These are phyloP conservation scores for Channa striata DNA, from an alignment of 2,797 vertebrate species.

Conservation along the genomic window DNA sequence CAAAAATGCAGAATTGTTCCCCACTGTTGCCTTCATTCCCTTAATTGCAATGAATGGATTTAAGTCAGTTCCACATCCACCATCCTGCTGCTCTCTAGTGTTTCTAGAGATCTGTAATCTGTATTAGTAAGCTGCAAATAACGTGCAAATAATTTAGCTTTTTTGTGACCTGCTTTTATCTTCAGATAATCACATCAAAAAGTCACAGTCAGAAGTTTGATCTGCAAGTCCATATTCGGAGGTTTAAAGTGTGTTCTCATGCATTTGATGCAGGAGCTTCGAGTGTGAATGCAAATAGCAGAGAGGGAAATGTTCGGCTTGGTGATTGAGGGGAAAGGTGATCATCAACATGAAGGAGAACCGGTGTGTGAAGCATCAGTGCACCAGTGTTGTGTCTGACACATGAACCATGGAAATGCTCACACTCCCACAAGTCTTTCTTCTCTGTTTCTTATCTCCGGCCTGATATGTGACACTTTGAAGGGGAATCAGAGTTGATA, in stretches of 20 bases:
- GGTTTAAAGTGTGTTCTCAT: constrained; percentile 12
- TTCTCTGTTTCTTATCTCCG: constrained; percentile 67
- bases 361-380: constrained; percentile 70
- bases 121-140: not conserved
- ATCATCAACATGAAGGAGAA: constrained; percentile 50
- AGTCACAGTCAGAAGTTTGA: not conserved
- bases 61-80: not conserved
- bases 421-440: constrained; percentile 66
- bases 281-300: not conserved
- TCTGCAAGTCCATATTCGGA: not conserved
- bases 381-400: constrained; percentile 59
- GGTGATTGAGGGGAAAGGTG: constrained; percentile 26
- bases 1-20: not conserved
- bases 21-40: not conserved
- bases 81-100: not conserved
- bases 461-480: constrained; percentile 73
- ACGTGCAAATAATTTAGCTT: not conserved
- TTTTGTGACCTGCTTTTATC: not conserved
- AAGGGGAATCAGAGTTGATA: constrained; percentile 63
- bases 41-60: not conserved
- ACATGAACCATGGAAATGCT: constrained; percentile 59
- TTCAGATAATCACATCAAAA: not conserved
- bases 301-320: not conserved
- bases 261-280: constrained; percentile 18
- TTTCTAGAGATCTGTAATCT: not conserved